These are phyloP conservation scores for Standfussiana lucernea DNA, from an alignment of 2,888 invertebrate genomes.

Conservation along the genomic window DNA sequence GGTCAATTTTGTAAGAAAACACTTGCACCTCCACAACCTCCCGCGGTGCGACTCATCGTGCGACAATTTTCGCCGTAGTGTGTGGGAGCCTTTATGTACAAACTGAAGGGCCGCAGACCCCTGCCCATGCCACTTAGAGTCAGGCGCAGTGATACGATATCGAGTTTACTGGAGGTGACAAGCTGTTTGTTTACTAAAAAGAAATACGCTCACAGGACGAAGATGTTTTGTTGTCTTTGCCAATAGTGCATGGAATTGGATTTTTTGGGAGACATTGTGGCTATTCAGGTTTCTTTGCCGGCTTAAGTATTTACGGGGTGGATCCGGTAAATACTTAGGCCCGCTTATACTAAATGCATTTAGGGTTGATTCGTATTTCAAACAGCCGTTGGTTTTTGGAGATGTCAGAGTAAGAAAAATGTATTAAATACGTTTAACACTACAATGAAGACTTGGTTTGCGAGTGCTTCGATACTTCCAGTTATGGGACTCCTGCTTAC, in stretches of 20 bases:
- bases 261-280: not conserved
- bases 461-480: no score
- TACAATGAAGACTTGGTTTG: no score
- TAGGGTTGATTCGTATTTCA: not conserved
- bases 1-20: not conserved
- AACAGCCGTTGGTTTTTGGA: no score
- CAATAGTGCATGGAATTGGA: not conserved
- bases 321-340: not conserved
- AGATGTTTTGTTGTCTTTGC: not conserved
- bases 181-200: conserved; percentile 37
- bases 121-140: conserved; percentile 32
- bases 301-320: not conserved
- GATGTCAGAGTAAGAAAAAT: not conserved
- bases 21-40: not conserved
- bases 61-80: not conserved
- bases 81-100: not conserved
- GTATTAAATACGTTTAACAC: no score
- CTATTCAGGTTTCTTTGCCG: not conserved
- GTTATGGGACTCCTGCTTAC: no score
- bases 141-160: conserved; percentile 43
- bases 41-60: not conserved
- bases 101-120: conserved; percentile 10
- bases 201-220: not conserved
- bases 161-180: conserved; percentile 37
- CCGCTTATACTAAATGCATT: not conserved